A percentile compares a stretch with the other conserved stretches of the same genome.
Conservation (phyloP, 2,797 vertebrate genomes). For the Poecilia wingei region DNA sequence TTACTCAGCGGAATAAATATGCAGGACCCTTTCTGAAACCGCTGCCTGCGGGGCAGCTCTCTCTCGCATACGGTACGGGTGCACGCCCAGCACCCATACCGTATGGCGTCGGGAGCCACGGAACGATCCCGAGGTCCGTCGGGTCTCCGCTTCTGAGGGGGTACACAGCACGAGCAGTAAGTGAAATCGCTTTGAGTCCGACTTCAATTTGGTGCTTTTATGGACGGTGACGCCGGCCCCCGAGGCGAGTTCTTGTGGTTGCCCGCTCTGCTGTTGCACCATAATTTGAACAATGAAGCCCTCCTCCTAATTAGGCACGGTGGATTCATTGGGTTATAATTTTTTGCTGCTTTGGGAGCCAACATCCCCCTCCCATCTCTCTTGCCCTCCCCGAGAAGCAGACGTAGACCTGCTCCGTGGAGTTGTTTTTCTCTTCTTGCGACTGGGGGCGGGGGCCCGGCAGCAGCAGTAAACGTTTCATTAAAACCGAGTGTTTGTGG, state of each 20-base stretch:
- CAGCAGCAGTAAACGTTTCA: slow-evolving; percentile 41
- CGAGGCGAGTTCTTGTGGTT: not conserved
- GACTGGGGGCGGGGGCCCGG: not conserved
- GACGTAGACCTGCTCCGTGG: not conserved
- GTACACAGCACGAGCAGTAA: slow-evolving; percentile 6
- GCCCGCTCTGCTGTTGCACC: slow-evolving; percentile 7
- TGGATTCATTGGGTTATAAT: not conserved
- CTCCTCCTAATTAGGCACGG: slow-evolving; percentile 8
- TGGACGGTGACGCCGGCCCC: not conserved
- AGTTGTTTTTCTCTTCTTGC: slow-evolving; percentile 17
- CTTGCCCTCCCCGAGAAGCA: not conserved
- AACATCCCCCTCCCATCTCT: not conserved
- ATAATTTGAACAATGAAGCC: not conserved
- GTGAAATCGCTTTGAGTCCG: slow-evolving; percentile 38
- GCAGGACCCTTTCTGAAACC: not conserved
- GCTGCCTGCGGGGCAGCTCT: not conserved
- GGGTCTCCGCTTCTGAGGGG: slow-evolving; percentile 19
- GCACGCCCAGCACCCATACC: too few species aligned
- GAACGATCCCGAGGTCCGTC: not conserved
- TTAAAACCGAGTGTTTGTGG: slow-evolving; percentile 10
- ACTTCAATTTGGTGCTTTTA: not conserved
- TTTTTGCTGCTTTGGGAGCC: not conserved
- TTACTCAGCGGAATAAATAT: not conserved
- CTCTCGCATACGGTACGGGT: not conserved
- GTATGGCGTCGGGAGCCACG: not conserved